Evolutionary conservation across 2,113 vertebrate species (phyloP).

Genomic region (Thunnus maccoyii): DNA sequence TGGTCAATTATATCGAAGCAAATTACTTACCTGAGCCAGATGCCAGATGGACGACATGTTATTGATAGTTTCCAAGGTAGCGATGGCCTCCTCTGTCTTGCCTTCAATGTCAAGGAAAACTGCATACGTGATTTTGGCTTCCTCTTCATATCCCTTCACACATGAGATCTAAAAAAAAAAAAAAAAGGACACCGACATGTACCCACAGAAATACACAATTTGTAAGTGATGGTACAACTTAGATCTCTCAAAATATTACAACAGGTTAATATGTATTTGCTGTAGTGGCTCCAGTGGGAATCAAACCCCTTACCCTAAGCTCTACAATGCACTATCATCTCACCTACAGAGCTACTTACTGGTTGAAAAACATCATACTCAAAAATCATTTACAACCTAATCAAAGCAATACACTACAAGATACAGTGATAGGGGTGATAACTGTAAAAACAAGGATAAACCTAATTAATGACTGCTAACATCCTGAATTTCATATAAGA

Average conservation of each 20-base stretch:
- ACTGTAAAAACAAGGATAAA: background rate
- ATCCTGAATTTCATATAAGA: background rate
- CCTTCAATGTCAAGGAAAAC: constrained; percentile 93
- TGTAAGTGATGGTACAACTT: background rate
- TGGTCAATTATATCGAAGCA: background rate
- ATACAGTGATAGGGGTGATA: too few species aligned
- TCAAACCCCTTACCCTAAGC: background rate
- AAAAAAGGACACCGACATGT: constrained; percentile 2
- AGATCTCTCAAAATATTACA: background rate
- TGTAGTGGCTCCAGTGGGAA: background rate
- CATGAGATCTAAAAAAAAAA: constrained; percentile 83
- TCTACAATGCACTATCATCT: background rate
- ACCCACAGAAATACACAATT: background rate
- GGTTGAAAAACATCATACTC: too few species aligned
- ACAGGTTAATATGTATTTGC: background rate
- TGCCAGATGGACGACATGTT: constrained; percentile 93
- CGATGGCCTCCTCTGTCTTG: constrained; percentile 92
- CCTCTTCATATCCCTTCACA: constrained; percentile 89
- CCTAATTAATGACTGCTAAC: background rate
- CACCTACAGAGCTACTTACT: background rate
- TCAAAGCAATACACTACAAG: background rate
- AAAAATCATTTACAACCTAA: background rate
- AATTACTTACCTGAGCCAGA: constrained; percentile 89
- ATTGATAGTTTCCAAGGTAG: constrained; percentile 91
- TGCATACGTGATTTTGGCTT: constrained; percentile 90